Conservation (phyloP, 2,797 vertebrate genomes). For the Centroberyx gerrardi region DNA sequence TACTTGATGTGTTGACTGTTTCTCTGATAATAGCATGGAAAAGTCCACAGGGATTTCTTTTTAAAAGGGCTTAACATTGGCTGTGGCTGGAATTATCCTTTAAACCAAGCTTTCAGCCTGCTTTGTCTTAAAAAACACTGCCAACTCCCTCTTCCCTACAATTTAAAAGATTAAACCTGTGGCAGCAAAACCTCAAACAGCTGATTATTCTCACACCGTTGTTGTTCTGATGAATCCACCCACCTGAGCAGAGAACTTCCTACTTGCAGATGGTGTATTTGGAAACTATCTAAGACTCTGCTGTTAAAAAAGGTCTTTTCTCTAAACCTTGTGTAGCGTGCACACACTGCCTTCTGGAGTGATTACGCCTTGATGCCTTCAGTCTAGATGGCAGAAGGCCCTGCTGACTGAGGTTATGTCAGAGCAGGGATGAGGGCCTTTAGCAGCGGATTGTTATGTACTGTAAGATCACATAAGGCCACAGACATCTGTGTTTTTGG, state of each 20-base stretch:
- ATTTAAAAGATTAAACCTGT: conserved; percentile 12
- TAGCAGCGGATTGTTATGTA: conserved; percentile 23
- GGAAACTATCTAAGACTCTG: conserved; percentile 3
- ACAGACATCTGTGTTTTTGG: conserved; percentile 6
- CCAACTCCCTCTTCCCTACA: background rate
- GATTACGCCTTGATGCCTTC: conserved; percentile 34
- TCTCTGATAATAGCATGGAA: no score
- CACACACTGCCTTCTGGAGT: conserved; percentile 17
- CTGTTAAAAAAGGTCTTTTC: conserved; percentile 21
- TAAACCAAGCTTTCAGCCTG: background rate
- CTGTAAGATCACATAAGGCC: conserved; percentile 29
- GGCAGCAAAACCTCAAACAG: background rate
- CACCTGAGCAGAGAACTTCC: background rate
- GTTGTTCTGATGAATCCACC: conserved; percentile 18
- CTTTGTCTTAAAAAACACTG: background rate
- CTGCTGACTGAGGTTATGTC: conserved; percentile 27
- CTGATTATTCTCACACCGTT: conserved; percentile 3
- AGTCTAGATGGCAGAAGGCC: conserved; percentile 34
- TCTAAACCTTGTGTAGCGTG: conserved; percentile 23
- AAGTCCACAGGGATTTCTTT: no score
- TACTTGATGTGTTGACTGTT: no score
- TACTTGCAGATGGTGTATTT: conserved; percentile 18
- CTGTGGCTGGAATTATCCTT: no score
- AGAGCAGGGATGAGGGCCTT: background rate
- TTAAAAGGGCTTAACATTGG: no score